Percentiles rank a stretch among this genome's conserved stretches.
Evolutionary conservation across 2,113 vertebrate genomes (phyloP).

Genomic region (Gasterosteus nipponicus): DNA sequence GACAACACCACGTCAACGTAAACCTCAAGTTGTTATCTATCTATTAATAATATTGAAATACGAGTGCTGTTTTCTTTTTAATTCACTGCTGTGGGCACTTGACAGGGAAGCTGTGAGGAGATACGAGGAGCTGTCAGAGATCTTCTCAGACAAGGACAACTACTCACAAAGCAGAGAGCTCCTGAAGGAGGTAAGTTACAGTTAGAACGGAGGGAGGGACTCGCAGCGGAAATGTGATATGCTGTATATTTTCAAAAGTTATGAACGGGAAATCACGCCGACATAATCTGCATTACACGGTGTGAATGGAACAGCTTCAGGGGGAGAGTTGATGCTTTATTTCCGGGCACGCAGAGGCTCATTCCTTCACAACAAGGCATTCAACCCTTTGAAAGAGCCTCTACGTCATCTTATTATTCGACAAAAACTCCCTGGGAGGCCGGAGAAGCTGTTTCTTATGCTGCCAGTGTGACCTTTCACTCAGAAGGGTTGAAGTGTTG

Average conservation of each 20-base stretch:
- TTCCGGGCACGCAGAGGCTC: background rate
- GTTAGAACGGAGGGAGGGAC: too few species aligned
- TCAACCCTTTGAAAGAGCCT: background rate
- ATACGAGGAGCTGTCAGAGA: conserved; percentile 85
- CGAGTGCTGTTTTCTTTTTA: background rate
- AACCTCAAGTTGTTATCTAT: too few species aligned
- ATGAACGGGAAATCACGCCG: background rate
- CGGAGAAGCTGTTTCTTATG: background rate
- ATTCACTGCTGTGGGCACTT: conserved; percentile 6
- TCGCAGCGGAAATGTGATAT: background rate
- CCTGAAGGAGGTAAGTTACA: conserved; percentile 82
- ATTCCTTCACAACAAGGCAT: background rate
- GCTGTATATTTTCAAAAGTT: background rate
- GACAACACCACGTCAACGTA: too few species aligned
- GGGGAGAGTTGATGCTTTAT: conserved; percentile 8
- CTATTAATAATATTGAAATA: background rate
- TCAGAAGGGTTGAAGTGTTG: background rate
- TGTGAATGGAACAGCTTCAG: conserved; percentile 15
- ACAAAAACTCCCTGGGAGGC: background rate
- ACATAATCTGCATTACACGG: background rate
- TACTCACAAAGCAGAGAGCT: conserved; percentile 89
- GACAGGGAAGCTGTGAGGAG: conserved; percentile 82
- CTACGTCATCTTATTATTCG: background rate
- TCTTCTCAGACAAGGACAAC: conserved; percentile 92
- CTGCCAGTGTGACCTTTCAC: background rate